Evolutionary conservation across 2,113 vertebrate species (phyloP).

Genomic region (Halcyon malimbica): DNA sequence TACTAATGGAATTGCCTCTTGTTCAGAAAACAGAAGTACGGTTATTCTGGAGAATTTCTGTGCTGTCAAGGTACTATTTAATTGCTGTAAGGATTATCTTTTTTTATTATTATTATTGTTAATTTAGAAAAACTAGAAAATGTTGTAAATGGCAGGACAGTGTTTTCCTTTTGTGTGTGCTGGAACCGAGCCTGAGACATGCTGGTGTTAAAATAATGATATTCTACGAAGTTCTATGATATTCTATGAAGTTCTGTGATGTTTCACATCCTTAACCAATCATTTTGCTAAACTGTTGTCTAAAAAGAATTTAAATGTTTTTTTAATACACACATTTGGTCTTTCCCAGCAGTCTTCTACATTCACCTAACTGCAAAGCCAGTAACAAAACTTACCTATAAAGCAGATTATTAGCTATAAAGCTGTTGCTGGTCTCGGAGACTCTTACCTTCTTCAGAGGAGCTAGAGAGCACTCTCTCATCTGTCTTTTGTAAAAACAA

Average conservation of each 20-base stretch:
- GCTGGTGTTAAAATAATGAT: not conserved
- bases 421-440: not conserved
- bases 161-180: not conserved
- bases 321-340: rapidly evolving
- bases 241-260: not conserved
- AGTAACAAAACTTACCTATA: not conserved
- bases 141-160: not conserved
- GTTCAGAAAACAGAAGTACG: not conserved
- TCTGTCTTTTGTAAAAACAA: not conserved
- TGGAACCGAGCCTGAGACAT: not conserved
- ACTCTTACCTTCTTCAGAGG: not conserved
- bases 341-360: not conserved
- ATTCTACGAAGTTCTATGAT: not conserved
- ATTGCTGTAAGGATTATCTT: not conserved
- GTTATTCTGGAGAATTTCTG: not conserved
- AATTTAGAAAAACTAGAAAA: not conserved
- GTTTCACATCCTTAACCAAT: not conserved
- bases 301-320: rapidly evolving
- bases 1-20: not conserved
- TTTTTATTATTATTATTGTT: not conserved
- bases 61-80: not conserved
- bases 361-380: not conserved
- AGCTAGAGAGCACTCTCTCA: not conserved
- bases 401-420: not conserved
- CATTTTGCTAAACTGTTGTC: not conserved